Percentiles rank a stretch among this genome's conserved stretches.
phyloP scores from a whole-genome alignment of 2,888 invertebrate genomes.

The Clostera curtula region DNA sequence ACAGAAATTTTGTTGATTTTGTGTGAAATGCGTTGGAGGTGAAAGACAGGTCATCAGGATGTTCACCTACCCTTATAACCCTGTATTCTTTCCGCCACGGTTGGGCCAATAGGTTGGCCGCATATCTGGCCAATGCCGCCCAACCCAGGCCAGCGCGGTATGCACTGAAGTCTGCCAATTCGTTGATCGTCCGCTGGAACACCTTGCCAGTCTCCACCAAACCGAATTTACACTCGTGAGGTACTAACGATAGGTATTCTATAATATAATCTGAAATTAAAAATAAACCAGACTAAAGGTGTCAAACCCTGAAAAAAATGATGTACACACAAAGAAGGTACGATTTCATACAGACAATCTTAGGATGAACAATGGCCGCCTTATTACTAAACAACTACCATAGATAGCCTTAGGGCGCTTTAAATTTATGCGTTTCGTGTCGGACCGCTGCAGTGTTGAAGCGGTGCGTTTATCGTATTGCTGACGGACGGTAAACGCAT shows the following conservation, averaged over 20 bases:
- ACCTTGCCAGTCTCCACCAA: conserved; percentile 84
- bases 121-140: conserved; percentile 89
- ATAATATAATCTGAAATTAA: conserved; percentile 80
- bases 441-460: too few species aligned
- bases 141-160: conserved; percentile 88
- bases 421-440: too few species aligned
- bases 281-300: not conserved
- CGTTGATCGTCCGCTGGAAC: conserved; percentile 81
- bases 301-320: not conserved
- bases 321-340: too few species aligned
- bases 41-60: too few species aligned
- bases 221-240: conserved; percentile 86
- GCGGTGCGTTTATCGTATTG: too few species aligned
- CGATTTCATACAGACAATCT: too few species aligned
- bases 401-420: too few species aligned
- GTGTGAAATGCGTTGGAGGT: too few species aligned
- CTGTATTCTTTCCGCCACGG: conserved; percentile 93
- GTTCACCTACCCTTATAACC: conserved; percentile 81
- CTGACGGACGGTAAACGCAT: too few species aligned
- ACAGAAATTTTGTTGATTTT: too few species aligned
- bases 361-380: too few species aligned
- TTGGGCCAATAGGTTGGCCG: conserved; percentile 87
- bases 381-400: too few species aligned
- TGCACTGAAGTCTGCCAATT: conserved; percentile 84
- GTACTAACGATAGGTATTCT: conserved; percentile 84